These are phyloP conservation scores for Synanthedon andrenaeformis DNA, from an alignment of 2,888 invertebrate species.

Conservation along the genomic window DNA sequence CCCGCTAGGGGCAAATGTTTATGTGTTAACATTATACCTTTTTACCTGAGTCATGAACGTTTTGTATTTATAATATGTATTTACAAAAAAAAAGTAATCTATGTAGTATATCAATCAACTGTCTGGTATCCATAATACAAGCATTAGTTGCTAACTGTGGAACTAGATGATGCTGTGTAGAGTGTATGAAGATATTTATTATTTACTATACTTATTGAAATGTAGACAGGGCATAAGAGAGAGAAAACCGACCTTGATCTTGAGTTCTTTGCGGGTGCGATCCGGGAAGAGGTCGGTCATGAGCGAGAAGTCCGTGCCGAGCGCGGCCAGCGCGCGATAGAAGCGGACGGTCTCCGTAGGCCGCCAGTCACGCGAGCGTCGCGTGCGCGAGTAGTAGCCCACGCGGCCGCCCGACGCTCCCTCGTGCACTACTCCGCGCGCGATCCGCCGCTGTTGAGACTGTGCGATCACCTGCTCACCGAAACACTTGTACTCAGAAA, in stretches of 20 bases:
- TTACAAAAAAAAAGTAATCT: no score
- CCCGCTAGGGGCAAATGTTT: no score
- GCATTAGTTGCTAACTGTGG: no score
- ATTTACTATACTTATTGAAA: no score
- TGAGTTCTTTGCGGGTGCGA: constrained; percentile 83
- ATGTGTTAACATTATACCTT: no score
- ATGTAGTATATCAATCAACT: no score
- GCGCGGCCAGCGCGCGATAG: constrained; percentile 87
- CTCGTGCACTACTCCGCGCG: constrained; percentile 71
- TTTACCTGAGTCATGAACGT: no score
- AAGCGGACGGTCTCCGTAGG: constrained; percentile 88
- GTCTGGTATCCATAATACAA: no score
- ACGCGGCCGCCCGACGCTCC: constrained; percentile 70
- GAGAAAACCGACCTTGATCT: constrained; percentile 73
- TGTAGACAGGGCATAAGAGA: no score
- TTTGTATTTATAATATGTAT: no score
- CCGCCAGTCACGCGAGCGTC: constrained; percentile 80
- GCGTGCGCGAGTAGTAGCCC: constrained; percentile 76
- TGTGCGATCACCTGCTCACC: constrained; percentile 74
- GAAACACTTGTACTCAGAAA: constrained; percentile 68
- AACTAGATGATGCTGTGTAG: no score
- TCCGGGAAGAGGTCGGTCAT: constrained; percentile 88
- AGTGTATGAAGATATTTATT: no score
- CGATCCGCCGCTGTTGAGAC: constrained; percentile 74
- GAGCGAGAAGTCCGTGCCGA: constrained; percentile 93